Percentiles rank a stretch among this genome's conserved stretches.
These are phyloP conservation scores for Epizoanthus fatuus DNA, from an alignment of 92 coral and sea anemone species.

Conservation along the genomic window DNA sequence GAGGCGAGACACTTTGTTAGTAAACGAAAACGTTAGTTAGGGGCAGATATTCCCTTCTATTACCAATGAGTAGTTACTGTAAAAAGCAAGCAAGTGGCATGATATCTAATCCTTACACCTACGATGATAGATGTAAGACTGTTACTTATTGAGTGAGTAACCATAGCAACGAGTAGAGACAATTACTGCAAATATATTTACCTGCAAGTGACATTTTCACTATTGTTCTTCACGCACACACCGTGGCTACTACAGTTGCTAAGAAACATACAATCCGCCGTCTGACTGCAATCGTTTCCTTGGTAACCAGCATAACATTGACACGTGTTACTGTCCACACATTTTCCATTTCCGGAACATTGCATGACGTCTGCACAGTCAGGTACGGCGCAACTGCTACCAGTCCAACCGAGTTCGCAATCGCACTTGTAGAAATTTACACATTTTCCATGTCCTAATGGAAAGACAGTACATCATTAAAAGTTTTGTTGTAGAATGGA, in stretches of 20 bases:
- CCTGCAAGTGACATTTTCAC: not conserved
- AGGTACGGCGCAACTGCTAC: no score
- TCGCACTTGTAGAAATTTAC: constrained; percentile 65
- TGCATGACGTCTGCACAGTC: constrained; percentile 1
- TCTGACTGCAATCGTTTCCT: not conserved
- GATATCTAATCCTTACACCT: no score
- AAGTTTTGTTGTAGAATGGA: no score
- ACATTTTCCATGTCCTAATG: constrained; percentile 70
- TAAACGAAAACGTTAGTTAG: no score
- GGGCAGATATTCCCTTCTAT: no score
- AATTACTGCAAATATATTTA: not conserved
- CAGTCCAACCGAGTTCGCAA: constrained; percentile 70
- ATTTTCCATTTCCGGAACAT: constrained; percentile 7
- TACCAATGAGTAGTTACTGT: no score
- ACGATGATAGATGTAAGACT: no score
- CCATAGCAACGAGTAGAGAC: no score
- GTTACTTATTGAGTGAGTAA: no score
- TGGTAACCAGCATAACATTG: not conserved
- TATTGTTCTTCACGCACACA: not conserved
- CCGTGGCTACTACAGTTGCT: constrained; percentile 20
- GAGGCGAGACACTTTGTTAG: no score
- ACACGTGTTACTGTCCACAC: constrained; percentile 2
- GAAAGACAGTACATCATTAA: not conserved
- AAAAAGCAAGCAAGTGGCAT: no score
- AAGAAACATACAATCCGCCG: not conserved